Percentiles rank a stretch among this genome's conserved stretches.
phyloP scores from a whole-genome alignment of 2,888 invertebrate species.

The Mellilla xanthometata region DNA sequence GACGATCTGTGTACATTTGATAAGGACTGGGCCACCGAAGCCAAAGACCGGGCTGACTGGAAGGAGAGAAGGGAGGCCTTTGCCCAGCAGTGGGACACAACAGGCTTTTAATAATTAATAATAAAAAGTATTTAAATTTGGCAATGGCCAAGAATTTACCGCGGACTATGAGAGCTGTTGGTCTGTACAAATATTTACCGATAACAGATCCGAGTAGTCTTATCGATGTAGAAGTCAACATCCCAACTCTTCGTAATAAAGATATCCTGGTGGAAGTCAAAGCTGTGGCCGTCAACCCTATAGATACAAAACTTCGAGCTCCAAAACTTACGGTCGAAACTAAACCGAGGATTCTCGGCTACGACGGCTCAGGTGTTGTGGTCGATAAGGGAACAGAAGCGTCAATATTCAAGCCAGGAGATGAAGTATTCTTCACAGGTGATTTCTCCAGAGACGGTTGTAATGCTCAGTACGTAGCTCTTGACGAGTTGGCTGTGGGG shows the following conservation, averaged over 20 bases:
- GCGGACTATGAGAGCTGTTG: conserved; percentile 68
- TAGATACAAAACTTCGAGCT: conserved; percentile 64
- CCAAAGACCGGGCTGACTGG: no score
- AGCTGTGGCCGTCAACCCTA: conserved; percentile 65
- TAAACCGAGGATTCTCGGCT: conserved; percentile 60
- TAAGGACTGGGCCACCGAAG: no score
- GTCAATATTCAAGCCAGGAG: conserved; percentile 54
- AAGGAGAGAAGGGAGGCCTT: no score
- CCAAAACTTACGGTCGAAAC: conserved; percentile 55
- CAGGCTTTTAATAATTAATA: no score
- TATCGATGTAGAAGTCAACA: conserved; percentile 55
- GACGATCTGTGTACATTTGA: no score
- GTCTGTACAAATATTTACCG: conserved; percentile 69
- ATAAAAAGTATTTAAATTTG: no score
- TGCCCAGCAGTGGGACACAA: no score
- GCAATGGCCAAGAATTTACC: conserved; percentile 42
- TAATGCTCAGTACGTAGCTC: conserved; percentile 64
- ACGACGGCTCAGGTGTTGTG: conserved; percentile 70
- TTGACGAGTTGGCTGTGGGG: conserved; percentile 58
- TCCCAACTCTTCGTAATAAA: conserved; percentile 50
- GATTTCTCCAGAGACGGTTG: conserved; percentile 57
- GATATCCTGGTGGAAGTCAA: conserved; percentile 68
- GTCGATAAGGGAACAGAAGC: conserved; percentile 54
- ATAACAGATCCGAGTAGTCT: conserved; percentile 60
- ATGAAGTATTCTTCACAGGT: conserved; percentile 67